phyloP scores from a whole-genome alignment of 2,888 invertebrate species.

The Antheraea assamensis region DNA sequence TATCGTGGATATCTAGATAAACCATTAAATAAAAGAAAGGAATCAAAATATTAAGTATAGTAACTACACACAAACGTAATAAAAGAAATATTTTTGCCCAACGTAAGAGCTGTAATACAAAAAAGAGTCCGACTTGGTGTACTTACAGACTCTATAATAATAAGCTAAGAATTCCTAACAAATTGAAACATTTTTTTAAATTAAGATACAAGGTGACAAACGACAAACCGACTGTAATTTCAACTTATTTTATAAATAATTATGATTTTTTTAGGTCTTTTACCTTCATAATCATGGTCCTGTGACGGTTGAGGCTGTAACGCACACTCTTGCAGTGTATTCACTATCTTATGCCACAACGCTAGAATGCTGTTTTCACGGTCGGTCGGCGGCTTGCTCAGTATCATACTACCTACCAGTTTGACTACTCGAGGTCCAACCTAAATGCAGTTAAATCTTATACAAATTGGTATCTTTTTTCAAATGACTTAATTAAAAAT shows the following conservation, averaged over 20 bases:
- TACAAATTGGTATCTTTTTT: neutral
- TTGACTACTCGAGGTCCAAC: slow-evolving; percentile 84
- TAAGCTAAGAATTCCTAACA: neutral
- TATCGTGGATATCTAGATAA: too few species aligned
- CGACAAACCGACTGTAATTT: too few species aligned
- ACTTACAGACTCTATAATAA: too few species aligned
- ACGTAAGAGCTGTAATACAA: too few species aligned
- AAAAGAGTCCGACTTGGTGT: too few species aligned
- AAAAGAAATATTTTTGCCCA: too few species aligned
- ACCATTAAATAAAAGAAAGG: too few species aligned
- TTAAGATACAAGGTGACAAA: too few species aligned
- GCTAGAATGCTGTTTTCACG: slow-evolving; percentile 94
- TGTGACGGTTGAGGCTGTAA: slow-evolving; percentile 83
- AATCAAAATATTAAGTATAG: too few species aligned
- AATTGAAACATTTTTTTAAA: neutral
- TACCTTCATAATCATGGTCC: slow-evolving; percentile 89
- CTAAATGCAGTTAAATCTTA: neutral
- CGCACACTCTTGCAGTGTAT: slow-evolving; percentile 94
- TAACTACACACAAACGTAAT: too few species aligned
- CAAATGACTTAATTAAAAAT: neutral
- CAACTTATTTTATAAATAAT: too few species aligned
- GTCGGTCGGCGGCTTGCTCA: slow-evolving; percentile 91
- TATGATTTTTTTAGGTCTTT: slow-evolving; percentile 21
- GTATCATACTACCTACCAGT: slow-evolving; percentile 89
- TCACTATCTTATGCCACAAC: slow-evolving; percentile 95